These are phyloP conservation scores for Hydrocynus forskahlii DNA, from an alignment of 2,797 vertebrate genomes.

Conservation along the genomic window DNA sequence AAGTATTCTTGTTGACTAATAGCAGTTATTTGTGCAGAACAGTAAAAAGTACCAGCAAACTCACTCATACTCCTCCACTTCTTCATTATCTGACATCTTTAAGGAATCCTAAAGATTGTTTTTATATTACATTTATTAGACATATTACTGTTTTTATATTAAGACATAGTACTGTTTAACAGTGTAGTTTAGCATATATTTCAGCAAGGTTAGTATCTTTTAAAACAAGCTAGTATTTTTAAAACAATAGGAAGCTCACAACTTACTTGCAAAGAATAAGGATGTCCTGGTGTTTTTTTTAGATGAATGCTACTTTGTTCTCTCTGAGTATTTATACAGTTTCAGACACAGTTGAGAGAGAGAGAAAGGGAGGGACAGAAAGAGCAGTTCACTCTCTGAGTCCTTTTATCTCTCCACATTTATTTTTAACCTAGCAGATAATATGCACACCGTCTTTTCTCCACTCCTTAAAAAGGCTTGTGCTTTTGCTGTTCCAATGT, in stretches of 20 bases:
- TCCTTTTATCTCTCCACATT: neutral
- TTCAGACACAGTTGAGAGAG: neutral
- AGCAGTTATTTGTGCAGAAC: neutral
- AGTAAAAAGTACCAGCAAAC: neutral
- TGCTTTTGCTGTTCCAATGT: neutral
- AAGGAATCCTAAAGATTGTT: neutral
- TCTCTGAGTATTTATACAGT: conserved; percentile 3
- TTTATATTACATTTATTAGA: neutral
- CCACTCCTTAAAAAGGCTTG: conserved; percentile 14
- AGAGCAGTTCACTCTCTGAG: neutral
- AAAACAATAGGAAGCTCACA: neutral
- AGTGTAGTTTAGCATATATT: neutral
- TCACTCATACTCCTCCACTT: neutral
- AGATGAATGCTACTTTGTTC: neutral
- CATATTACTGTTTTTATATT: neutral
- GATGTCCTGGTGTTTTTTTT: neutral
- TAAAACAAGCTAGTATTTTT: too few species aligned
- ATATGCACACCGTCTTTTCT: neutral
- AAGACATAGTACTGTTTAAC: too few species aligned
- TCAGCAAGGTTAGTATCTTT: neutral
- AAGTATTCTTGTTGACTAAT: neutral
- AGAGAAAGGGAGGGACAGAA: neutral
- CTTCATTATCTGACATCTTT: conserved; percentile 16
- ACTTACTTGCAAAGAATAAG: neutral
- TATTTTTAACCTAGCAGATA: conserved; percentile 20